Evolutionary conservation across 2,797 vertebrate genomes (phyloP).

Genomic region (Meda fulgida): DNA sequence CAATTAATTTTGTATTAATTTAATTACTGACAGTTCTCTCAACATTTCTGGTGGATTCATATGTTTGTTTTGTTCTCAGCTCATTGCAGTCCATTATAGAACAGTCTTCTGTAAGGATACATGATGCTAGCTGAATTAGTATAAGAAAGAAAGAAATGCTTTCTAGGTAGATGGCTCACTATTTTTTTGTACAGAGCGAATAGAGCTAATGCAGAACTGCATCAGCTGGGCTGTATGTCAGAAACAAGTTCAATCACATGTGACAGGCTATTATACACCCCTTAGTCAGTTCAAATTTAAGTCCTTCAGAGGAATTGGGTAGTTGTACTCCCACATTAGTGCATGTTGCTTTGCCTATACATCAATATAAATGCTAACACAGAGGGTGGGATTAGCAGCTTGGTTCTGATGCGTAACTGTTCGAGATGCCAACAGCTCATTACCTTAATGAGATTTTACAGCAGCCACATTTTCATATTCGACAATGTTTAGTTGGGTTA

Average conservation of each 20-base stretch:
- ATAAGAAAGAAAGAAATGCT: background rate
- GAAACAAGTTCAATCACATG: slow-evolving; percentile 11
- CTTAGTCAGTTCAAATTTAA: background rate
- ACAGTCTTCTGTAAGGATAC: background rate
- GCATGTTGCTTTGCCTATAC: slow-evolving; percentile 22
- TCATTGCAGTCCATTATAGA: no score
- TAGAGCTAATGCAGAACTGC: background rate
- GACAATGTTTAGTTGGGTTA: slow-evolving; percentile 54
- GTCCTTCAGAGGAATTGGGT: background rate
- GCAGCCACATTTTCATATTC: slow-evolving; percentile 51
- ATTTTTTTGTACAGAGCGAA: background rate
- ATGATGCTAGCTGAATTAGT: background rate
- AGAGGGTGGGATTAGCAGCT: slow-evolving; percentile 22
- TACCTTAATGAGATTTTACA: slow-evolving; percentile 59
- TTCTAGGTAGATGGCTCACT: background rate
- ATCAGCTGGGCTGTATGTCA: background rate
- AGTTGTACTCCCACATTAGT: slow-evolving; percentile 23
- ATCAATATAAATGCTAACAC: slow-evolving; percentile 12
- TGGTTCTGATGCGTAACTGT: slow-evolving; percentile 35
- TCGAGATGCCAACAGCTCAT: slow-evolving; percentile 55
- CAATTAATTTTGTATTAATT: background rate
- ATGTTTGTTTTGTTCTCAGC: background rate
- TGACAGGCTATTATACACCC: background rate
- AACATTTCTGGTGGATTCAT: background rate
- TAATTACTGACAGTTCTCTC: background rate